A percentile compares a stretch with the other conserved stretches of the same genome.
These are phyloP conservation scores for Hypocryptadius cinnamomeus DNA, from an alignment of 2,113 vertebrate genomes.

Conservation along the genomic window DNA sequence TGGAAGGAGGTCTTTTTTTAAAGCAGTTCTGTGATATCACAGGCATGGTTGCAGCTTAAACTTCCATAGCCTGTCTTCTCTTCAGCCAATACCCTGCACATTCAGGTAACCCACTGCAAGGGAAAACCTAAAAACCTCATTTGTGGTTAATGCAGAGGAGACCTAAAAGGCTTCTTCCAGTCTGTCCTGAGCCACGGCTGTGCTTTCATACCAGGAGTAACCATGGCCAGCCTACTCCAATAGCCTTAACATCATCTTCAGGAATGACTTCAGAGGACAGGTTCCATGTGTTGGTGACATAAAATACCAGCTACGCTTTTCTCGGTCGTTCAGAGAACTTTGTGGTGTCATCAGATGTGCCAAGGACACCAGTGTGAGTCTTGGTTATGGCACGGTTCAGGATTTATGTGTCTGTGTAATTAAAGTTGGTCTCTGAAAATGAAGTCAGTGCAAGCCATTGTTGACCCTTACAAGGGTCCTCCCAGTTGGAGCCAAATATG, in stretches of 20 bases:
- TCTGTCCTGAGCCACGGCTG: not conserved
- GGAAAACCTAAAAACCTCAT: not conserved
- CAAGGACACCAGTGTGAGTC: not conserved
- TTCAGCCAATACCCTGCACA: not conserved
- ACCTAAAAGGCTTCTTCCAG: not conserved
- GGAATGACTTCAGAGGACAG: not conserved
- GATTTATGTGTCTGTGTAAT: not conserved
- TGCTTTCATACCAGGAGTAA: not conserved
- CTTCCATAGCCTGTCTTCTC: not conserved
- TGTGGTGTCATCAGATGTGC: not conserved
- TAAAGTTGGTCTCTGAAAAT: not conserved
- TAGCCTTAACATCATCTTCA: constrained; percentile 5
- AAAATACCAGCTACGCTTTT: not conserved
- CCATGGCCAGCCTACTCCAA: not conserved
- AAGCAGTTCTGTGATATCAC: not conserved
- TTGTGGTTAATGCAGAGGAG: not conserved
- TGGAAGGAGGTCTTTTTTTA: not conserved
- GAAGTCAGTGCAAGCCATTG: not conserved
- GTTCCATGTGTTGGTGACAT: not conserved
- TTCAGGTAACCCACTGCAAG: not conserved
- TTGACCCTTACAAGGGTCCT: not conserved
- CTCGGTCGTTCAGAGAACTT: not conserved
- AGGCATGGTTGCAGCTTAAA: not conserved
- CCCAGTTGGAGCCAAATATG: not conserved
- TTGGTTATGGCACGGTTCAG: not conserved